Conservation (phyloP, 2,113 vertebrate genomes). For the Brachyistius frenatus region DNA sequence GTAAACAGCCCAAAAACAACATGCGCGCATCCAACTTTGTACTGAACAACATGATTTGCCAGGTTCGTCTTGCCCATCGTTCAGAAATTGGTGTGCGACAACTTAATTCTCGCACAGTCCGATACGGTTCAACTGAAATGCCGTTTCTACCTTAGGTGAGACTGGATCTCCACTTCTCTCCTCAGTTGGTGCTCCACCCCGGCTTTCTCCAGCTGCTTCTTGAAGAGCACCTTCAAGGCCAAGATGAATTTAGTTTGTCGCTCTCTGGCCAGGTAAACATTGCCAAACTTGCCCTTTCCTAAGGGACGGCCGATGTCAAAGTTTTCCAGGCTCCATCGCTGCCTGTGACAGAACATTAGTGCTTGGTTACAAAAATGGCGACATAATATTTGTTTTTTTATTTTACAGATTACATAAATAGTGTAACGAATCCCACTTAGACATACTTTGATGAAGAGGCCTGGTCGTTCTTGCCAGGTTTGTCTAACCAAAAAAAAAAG, state of each 20-base stretch:
- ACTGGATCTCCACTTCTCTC: conserved; percentile 97
- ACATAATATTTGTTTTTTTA: background rate
- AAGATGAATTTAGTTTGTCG: conserved; percentile 94
- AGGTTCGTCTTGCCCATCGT: background rate
- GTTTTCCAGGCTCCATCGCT: conserved; percentile 93
- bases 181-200: conserved; percentile 96
- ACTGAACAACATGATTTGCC: background rate
- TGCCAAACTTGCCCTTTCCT: conserved; percentile 98
- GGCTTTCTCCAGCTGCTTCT: conserved; percentile 94
- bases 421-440: background rate
- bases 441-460: conserved; percentile 54
- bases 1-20: no score
- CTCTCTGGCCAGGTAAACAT: conserved; percentile 96
- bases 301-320: conserved; percentile 96
- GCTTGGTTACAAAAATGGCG: background rate
- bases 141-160: conserved; percentile 91
- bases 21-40: background rate
- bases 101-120: background rate
- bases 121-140: background rate
- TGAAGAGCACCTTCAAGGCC: conserved; percentile 96
- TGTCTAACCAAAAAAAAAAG: conserved; percentile 50
- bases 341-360: conserved; percentile 76
- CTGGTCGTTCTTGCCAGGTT: conserved; percentile 44
- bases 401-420: background rate
- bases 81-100: background rate